phyloP scores from a whole-genome alignment of 1,140 invertebrate species.

The Sarcophaga bullata region DNA sequence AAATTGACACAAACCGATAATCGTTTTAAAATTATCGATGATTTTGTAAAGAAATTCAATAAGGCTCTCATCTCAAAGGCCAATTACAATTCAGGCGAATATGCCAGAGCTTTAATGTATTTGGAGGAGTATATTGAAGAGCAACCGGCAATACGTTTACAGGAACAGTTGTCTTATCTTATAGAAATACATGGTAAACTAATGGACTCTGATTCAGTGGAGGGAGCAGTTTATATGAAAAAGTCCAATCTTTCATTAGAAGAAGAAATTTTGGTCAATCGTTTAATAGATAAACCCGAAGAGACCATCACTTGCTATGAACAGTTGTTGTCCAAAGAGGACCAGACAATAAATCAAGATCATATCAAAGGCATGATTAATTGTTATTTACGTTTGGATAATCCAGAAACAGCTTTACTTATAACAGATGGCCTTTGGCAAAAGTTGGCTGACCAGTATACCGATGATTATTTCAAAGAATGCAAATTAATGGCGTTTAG shows the following conservation, averaged over 20 bases:
- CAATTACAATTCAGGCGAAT: slow-evolving; percentile 78
- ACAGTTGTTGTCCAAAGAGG: slow-evolving; percentile 69
- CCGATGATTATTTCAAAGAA: slow-evolving; percentile 69
- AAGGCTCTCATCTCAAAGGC: slow-evolving; percentile 75
- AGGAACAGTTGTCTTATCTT: slow-evolving; percentile 72
- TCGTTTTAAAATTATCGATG: slow-evolving; percentile 63
- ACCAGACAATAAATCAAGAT: slow-evolving; percentile 61
- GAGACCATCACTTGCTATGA: slow-evolving; percentile 83
- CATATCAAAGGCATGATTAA: slow-evolving; percentile 69
- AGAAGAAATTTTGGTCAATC: slow-evolving; percentile 77
- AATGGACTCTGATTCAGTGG: slow-evolving; percentile 81
- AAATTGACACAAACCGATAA: slow-evolving; percentile 52
- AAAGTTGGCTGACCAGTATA: slow-evolving; percentile 65
- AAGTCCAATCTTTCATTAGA: slow-evolving; percentile 74
- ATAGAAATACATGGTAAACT: slow-evolving; percentile 80
- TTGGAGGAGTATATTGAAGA: slow-evolving; percentile 76
- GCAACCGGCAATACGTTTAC: slow-evolving; percentile 69
- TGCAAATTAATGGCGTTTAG: slow-evolving; percentile 88
- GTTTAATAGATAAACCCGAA: slow-evolving; percentile 77
- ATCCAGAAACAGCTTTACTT: slow-evolving; percentile 79
- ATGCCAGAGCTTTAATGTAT: slow-evolving; percentile 78
- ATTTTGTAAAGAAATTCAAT: slow-evolving; percentile 72
- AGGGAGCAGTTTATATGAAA: slow-evolving; percentile 76
- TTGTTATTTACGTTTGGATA: slow-evolving; percentile 79
- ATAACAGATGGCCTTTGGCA: slow-evolving; percentile 71